These are phyloP conservation scores for Dione vanillae DNA, from an alignment of 2,888 invertebrate species.

Conservation along the genomic window DNA sequence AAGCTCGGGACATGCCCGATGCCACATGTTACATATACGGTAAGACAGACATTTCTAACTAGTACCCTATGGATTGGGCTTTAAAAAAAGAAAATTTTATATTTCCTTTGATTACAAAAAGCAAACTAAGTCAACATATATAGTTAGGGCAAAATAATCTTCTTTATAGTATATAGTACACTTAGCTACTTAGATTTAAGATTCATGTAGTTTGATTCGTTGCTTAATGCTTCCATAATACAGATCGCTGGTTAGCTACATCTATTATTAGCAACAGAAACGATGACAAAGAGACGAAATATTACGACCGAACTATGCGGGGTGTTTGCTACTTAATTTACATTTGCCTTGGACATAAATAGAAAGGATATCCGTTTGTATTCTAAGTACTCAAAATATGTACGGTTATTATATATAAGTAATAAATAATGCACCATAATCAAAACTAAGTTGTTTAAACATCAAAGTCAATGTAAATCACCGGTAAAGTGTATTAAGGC, in stretches of 20 bases:
- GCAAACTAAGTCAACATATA: background rate
- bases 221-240: background rate
- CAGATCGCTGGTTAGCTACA: conserved; percentile 7
- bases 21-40: conserved; percentile 35
- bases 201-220: conserved; percentile 4
- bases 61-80: background rate
- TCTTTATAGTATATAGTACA: background rate
- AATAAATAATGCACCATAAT: too few species aligned
- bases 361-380: conserved; percentile 81
- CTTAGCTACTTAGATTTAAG: background rate
- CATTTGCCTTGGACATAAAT: conserved; percentile 78
- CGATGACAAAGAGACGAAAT: conserved; percentile 66
- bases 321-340: conserved; percentile 58
- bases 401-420: conserved; percentile 23
- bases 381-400: conserved; percentile 47
- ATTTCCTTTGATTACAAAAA: background rate
- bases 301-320: conserved; percentile 61
- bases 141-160: background rate
- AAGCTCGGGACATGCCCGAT: conserved; percentile 63
- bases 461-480: too few species aligned
- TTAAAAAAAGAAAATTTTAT: background rate
- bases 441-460: too few species aligned
- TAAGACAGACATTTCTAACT: conserved; percentile 4
- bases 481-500: background rate
- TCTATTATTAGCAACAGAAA: conserved; percentile 42